These are phyloP conservation scores for Pentamera pediparva DNA, from an alignment of 53 echinoderm and acorn worm genomes.

Conservation along the genomic window DNA sequence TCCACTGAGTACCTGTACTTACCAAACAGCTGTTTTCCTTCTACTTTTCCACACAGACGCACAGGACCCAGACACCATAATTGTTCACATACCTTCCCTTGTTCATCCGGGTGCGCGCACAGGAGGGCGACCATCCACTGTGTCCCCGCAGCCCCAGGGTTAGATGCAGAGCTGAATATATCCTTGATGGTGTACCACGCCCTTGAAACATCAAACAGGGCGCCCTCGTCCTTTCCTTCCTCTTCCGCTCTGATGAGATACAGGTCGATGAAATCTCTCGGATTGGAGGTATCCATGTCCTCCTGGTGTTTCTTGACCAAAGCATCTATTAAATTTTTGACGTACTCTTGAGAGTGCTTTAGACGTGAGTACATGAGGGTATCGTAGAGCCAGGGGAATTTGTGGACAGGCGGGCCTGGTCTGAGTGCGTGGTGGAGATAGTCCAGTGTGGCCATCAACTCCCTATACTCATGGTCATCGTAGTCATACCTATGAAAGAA, in stretches of 20 bases:
- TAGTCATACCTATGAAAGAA: background rate
- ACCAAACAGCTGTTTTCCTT: too few relatives aligned
- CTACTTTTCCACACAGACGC: too few relatives aligned
- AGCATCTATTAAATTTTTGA: slow-evolving; percentile 8
- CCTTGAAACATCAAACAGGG: background rate
- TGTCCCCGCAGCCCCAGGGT: background rate
- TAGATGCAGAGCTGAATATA: background rate
- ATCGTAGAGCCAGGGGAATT: slow-evolving; percentile 10
- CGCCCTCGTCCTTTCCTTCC: background rate
- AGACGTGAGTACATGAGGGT: background rate
- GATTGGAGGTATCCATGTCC: slow-evolving; percentile 15
- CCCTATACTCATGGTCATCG: background rate
- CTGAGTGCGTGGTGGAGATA: background rate
- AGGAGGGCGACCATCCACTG: slow-evolving; percentile 7
- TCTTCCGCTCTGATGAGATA: slow-evolving; percentile 25
- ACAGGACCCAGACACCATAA: too few relatives aligned
- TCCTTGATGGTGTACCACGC: slow-evolving; percentile 20
- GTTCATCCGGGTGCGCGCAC: background rate
- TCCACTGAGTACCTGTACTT: too few relatives aligned
- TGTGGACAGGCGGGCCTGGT: background rate
- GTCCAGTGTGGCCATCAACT: background rate
- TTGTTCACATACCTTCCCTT: slow-evolving; percentile 3
- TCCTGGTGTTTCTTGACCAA: slow-evolving; percentile 17
- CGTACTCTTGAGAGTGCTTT: slow-evolving; percentile 3
- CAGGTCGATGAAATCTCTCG: slow-evolving; percentile 43